Evolutionary conservation across 64 coral and sea anemone genomes (phyloP).

Genomic region (Acropora tenuis): DNA sequence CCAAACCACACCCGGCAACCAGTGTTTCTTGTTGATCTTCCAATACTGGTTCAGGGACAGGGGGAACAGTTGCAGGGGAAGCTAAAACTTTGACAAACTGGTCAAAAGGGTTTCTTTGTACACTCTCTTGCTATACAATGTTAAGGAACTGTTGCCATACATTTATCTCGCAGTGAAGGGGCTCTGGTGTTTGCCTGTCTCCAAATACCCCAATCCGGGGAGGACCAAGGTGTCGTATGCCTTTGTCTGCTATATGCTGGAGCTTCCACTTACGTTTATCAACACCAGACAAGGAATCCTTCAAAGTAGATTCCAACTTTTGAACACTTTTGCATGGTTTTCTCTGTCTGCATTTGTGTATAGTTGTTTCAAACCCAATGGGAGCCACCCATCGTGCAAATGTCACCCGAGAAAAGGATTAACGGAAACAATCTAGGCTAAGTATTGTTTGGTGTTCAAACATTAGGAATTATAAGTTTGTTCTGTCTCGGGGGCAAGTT

Average conservation of each 20-base stretch:
- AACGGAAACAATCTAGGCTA: no score
- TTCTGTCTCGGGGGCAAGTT: no score
- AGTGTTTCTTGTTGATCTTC: not conserved
- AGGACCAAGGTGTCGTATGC: conserved; percentile 36
- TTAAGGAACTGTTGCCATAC: conserved; percentile 29
- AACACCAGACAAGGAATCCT: not conserved
- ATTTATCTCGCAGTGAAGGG: conserved; percentile 47
- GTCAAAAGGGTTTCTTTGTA: not conserved
- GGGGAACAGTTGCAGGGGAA: conserved; percentile 13
- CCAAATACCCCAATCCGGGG: conserved; percentile 1
- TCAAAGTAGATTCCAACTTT: not conserved
- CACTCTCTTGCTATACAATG: conserved; percentile 20
- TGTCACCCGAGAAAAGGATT: no score
- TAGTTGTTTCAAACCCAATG: not conserved
- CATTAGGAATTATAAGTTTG: not conserved
- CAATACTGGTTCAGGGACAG: not conserved
- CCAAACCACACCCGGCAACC: conserved; percentile 45
- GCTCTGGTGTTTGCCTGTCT: not conserved
- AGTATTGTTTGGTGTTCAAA: not conserved
- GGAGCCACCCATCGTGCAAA: not conserved
- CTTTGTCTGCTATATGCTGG: conserved; percentile 44
- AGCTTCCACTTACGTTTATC: conserved; percentile 11
- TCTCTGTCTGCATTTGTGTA: conserved; percentile 6
- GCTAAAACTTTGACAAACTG: conserved; percentile 32
- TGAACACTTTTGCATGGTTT: not conserved